Conservation (phyloP, 2,797 vertebrate species). For the Rhinichthys osculus region DNA sequence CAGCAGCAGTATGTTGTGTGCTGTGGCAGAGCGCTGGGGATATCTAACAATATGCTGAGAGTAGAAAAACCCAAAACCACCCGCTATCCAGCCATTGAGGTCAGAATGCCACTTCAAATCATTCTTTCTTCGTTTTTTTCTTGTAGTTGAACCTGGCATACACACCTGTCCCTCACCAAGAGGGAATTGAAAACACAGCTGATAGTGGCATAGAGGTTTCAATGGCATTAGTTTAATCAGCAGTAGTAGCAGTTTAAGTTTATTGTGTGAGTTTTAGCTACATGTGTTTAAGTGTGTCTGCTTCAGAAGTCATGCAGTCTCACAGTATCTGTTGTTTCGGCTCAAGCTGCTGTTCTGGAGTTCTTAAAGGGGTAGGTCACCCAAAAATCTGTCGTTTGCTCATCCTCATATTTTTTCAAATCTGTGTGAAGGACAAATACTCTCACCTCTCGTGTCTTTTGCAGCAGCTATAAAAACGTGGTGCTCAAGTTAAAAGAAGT, state of each 20-base stretch:
- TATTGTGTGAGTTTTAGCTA: neutral
- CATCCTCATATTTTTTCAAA: neutral
- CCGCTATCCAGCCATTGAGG: slow-evolving; percentile 71
- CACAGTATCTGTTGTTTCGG: neutral
- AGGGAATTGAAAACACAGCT: neutral
- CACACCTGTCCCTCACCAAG: neutral
- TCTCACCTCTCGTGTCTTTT: too few relatives aligned
- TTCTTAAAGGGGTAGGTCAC: neutral
- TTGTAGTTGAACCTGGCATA: neutral
- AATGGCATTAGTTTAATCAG: neutral
- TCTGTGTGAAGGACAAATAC: neutral
- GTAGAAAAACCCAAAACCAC: slow-evolving; percentile 64
- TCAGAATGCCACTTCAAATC: slow-evolving; percentile 65
- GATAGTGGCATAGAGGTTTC: neutral
- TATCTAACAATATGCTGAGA: slow-evolving; percentile 69
- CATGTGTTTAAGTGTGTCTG: slow-evolving; percentile 4
- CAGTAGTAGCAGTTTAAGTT: slow-evolving; percentile 3
- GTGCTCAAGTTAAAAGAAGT: neutral
- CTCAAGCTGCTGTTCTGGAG: neutral
- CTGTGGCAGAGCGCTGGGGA: slow-evolving; percentile 47
- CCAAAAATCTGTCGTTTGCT: neutral
- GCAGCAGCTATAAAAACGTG: neutral
- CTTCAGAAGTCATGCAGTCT: slow-evolving; percentile 7
- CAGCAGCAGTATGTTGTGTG: slow-evolving; percentile 27
- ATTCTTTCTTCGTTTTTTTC: slow-evolving; percentile 1